phyloP scores from a whole-genome alignment of 2,888 invertebrate species.

The Meiosimyza platycephala region DNA sequence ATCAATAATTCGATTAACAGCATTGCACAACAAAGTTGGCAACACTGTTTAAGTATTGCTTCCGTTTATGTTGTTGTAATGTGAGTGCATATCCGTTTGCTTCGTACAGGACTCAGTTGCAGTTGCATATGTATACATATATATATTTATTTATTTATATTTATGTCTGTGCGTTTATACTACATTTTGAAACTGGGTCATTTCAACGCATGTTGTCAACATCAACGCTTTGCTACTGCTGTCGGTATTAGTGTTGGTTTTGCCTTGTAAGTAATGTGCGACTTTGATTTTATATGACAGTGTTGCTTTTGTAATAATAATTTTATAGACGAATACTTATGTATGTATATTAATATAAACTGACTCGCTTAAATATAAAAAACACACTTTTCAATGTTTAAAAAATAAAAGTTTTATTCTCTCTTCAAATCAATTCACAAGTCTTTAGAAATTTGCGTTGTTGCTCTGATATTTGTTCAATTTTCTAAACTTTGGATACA shows the following conservation, averaged over 20 bases:
- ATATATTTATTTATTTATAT: conserved; percentile 5
- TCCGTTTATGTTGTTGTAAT: conserved; percentile 15
- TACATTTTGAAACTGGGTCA: conserved; percentile 4
- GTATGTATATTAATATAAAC: no score
- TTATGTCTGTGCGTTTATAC: neutral
- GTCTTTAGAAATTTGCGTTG: no score
- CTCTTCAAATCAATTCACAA: no score
- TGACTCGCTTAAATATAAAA: no score
- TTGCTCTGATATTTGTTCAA: no score
- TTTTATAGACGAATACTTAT: no score
- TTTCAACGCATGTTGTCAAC: conserved; percentile 9
- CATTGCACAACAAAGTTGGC: conserved; percentile 32
- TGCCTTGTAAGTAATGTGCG: neutral
- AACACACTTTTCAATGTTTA: no score
- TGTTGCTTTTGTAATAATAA: neutral
- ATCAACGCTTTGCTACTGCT: conserved; percentile 1
- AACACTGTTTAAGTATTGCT: conserved; percentile 32
- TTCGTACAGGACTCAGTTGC: neutral
- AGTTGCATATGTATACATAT: conserved; percentile 9
- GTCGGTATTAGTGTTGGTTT: no score
- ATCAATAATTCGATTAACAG: conserved; percentile 41
- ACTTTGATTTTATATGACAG: conserved; percentile 13
- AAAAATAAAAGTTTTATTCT: no score
- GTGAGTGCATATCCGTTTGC: no score
- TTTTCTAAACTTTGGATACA: no score